These are phyloP conservation scores for Caenorhabditis japonica DNA, from an alignment of 2,888 invertebrate genomes.

Conservation along the genomic window DNA sequence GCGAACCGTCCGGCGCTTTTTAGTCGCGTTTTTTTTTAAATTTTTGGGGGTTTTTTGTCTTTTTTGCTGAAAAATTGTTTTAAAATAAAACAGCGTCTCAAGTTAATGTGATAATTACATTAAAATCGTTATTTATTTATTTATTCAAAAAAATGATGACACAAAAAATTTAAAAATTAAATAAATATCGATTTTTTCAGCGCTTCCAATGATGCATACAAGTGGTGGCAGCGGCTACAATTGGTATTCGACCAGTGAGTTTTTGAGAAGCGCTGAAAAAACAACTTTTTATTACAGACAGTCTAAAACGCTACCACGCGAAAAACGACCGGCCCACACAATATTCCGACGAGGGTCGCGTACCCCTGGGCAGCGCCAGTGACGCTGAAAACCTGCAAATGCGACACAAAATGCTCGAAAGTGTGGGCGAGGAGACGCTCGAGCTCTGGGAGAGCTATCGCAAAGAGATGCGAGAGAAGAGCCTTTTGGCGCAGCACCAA, in stretches of 20 bases:
- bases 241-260: conserved; percentile 37
- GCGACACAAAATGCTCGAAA: background rate
- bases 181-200: no score
- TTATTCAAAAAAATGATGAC: no score
- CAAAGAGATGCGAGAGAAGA: conserved; percentile 3
- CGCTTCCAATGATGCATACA: conserved; percentile 12
- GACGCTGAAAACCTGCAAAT: conserved; percentile 8
- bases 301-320: conserved; percentile 4
- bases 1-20: no score
- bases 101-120: no score
- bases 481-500: background rate
- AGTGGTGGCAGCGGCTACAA: conserved; percentile 5
- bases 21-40: no score
- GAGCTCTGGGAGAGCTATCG: conserved; percentile 5
- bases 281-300: conserved; percentile 13
- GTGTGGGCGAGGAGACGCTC: conserved; percentile 9
- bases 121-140: no score
- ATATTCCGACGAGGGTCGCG: conserved; percentile 26
- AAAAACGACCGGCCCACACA: background rate
- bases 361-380: conserved; percentile 3
- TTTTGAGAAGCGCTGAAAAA: background rate
- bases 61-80: no score
- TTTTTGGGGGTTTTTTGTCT: no score
- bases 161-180: no score
- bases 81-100: no score